Base-by-base conservation (phyloP, 1,140 invertebrate species). In the Leptestheria dahalacensis region DNA sequence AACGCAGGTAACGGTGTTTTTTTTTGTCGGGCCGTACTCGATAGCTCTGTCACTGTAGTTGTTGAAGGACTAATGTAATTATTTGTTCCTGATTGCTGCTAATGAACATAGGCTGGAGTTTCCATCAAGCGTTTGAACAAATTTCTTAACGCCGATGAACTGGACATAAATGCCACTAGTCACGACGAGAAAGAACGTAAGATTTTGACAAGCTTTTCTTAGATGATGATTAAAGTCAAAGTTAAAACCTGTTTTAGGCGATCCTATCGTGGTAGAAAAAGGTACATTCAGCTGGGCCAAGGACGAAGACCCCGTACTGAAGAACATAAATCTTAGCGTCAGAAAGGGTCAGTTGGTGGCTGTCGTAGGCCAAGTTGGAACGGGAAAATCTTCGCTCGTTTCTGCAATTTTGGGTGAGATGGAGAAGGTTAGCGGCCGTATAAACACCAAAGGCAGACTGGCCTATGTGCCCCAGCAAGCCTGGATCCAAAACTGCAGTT, bases 81-180 rank as follows among this genome's bases (percentile, higher is more conserved):
- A n/a, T 41, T 41, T 41, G 15, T 41, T 41, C 33, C 6, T 41
- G 33, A 9, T 41, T 41, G 15, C 33, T 9, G 15, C 15, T 41
- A 41, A 41, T n/a, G n/a, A n/a, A n/a, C n/a, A 41, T 48, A 86
- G 82, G 82, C 84, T 41, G 79, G 79, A 66, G 85, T 90, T 58
- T 88, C 85, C 60, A 77, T 89, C 20, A 82, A 86, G 68, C 79
- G 88, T 71, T 82, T 93, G 62, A 91, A 91, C 68, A 88, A 88
- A 72, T 93, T 90, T 72, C 82, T 93, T 82, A 91, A 90, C 69
- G 77, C 78, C 59, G 86, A 91, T 70, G 89, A 92, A 74, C 69
- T 91, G 53, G 83, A 90, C 73, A 80, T 82, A 10, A 76, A 79
- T 64, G 83, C 80, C 65, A 83, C 90, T 1, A 75, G 80, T 57